Percentiles rank a stretch among this genome's conserved stretches.
Conservation (phyloP, 2,797 vertebrate genomes). For the Coregonus suidteri region DNA sequence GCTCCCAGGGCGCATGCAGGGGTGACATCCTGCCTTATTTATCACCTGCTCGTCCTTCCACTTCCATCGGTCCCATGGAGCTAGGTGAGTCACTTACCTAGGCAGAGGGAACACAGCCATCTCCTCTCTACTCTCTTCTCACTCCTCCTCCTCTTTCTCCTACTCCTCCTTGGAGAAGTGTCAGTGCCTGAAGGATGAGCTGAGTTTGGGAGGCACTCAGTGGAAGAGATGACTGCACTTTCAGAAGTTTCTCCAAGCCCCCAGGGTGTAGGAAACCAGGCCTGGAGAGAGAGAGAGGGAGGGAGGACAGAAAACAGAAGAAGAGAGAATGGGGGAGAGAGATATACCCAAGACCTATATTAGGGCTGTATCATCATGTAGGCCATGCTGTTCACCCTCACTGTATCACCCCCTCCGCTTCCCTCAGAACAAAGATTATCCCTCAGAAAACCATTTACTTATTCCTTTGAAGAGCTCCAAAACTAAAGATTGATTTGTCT, state of each 20-base stretch:
- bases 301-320: slow-evolving; percentile 31
- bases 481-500: slow-evolving; percentile 48
- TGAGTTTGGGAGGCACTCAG: slow-evolving; percentile 41
- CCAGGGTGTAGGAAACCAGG: slow-evolving; percentile 37
- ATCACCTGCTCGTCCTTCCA: slow-evolving; percentile 33
- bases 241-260: slow-evolving; percentile 47
- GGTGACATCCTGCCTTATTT: slow-evolving; percentile 48
- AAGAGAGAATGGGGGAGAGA: slow-evolving; percentile 8
- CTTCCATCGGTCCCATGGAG: slow-evolving; percentile 31
- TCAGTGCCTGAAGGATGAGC: slow-evolving; percentile 38
- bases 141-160: slow-evolving; percentile 25
- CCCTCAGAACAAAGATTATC: background rate
- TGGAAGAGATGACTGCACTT: slow-evolving; percentile 49
- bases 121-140: background rate
- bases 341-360: slow-evolving; percentile 31
- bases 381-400: slow-evolving; percentile 37
- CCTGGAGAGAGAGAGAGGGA: slow-evolving; percentile 8
- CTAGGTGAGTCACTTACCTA: slow-evolving; percentile 45
- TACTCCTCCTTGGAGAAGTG: slow-evolving; percentile 12
- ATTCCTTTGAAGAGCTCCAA: slow-evolving; percentile 44
- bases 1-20: slow-evolving; percentile 35
- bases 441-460: slow-evolving; percentile 50
- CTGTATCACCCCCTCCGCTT: slow-evolving; percentile 41
- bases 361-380: slow-evolving; percentile 44
- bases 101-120: background rate